Evolutionary conservation across 1,140 invertebrate genomes (phyloP), one percentile per base, ranked within the genome.

Genomic region (Bilobella aurantiaca): DNA sequence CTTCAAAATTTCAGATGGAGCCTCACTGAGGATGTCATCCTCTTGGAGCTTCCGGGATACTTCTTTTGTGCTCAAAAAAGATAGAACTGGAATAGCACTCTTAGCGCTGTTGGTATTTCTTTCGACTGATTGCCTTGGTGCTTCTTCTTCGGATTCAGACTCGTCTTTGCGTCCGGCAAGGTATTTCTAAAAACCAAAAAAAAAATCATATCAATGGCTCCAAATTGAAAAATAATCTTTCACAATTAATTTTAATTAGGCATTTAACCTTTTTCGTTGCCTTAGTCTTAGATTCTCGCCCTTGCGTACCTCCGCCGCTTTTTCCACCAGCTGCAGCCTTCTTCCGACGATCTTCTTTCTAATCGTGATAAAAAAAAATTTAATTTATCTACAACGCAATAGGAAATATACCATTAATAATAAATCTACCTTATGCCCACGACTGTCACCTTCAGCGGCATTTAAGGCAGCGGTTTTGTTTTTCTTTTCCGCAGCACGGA

Each of bases 241-340:
- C 18, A 42, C 18, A 12, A 18, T 12, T 12, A 12, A 8, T 42
- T 42, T 42, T 42, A 42, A 18, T 42, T 42, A 42, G 34, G 8
- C 34, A 42, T 42, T 16, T 28, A 59, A 69, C 71, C 66, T 73
- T 83, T 74, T 98, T 98, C 0, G 88, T 88, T 3, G 93, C 88
- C 77, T 94, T 96, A 0, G 90, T 96, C 80, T 96, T 97, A 0
- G 92, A 94, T 81, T 98, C 94, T 62, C 94, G 81, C 0, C 93
- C 94, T 79, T 79, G 68, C 31, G 85, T 86, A 16, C 93, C 93
- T 34, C 93, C 92, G 30, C 92, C 91, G 53, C 82, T 83, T 82
- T 94, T 94, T 2, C 91, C 91, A 65, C 83, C 82, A 30, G 85
- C 78, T 1, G 91, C 90, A 77, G 94, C 94, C 74, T 92, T 92